Evolutionary conservation across 1,140 invertebrate genomes (phyloP), one percentile per base, ranked within the genome.

Genomic region (Chironomus striatipennis): DNA sequence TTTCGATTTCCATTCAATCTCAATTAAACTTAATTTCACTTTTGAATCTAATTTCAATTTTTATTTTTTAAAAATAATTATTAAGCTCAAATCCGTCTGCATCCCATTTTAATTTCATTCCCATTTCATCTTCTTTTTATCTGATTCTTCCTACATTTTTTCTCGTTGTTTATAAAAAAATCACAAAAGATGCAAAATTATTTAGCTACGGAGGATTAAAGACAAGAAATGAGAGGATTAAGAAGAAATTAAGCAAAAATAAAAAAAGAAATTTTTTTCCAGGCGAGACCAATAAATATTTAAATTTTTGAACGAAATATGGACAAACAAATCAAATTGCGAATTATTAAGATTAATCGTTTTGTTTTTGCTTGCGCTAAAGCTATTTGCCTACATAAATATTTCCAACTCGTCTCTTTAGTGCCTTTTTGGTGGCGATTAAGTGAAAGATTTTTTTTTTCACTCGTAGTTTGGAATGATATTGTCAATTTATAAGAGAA

Each of bases 341-440:
- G 20, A 70, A 70, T 70, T 70, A 70, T 70, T 70, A 70, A 70
- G 65, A 70, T 70, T 70, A 70, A 70, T 70, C 65, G 65, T 70
- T 70, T 70, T 70, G 17, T 20, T 70, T 70, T 17, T 57, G 47
- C 47, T 15, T n/a, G n/a, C 47, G n/a, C 47, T 57, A n/a, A 1
- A 15, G 47, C 47, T 57, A 57, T 57, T 57, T 57, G 47, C 9
- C 47, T 57, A 57, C 47, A 57, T 57, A 57, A 57, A 57, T 57
- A 57, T 12, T n/a, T 57, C 6, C 6, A 10, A 43, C 42, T 9
- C 15, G 9, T n/a, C n/a, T n/a, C 24, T 34, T 34, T 34, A 47
- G 9, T 10, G 43, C n/a, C 47, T 57, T n/a, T n/a, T 10, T 47
- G 15, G 47, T 57, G 47, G 9, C 47, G 47, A 57, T 57, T 57